Base-by-base conservation (phyloP, 2,113 vertebrate species). In the Corvus moneduloides region DNA sequence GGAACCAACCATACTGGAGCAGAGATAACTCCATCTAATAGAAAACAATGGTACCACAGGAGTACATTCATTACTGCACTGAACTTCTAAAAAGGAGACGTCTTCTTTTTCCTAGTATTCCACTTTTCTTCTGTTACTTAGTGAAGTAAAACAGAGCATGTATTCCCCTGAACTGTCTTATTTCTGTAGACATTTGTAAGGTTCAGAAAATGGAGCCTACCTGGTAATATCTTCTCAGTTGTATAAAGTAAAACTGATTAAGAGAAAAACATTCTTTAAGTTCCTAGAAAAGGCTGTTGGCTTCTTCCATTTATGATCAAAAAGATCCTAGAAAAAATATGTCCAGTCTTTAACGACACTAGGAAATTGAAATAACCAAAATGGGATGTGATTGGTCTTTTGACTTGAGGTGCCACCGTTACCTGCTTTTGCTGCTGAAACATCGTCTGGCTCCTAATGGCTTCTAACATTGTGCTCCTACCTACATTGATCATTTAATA, bases 301-400 rank as follows among this genome's bases (percentile, higher is more conserved):
- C 75, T 94, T 93, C 93, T 92, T 91, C 88, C 72, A 92, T 87
- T 92, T 64, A 89, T 93, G 91, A 96, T 96, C 72, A 94, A 93
- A 89, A 92, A 71, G 41, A 78, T 73, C 80, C 49, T 74, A 91
- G 83, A 75, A 89, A 90, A 95, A 91, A 62, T 35, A 85, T 16
- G 68, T 92, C 63, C 87, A 79, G 67, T 87, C 68, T 95, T 94
- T 93, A 94, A 86, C 4, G 0, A 94, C 74, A 77, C 63, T 61
- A 93, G 69, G 78, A 96, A 96, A 96, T 80, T 79, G 90, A 94
- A 92, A 93, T 97, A 90, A 95, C 94, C 93, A 95, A 96, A 96
- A 79, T 75, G 93, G 80, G 74, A 89, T 75, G 32, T 56, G 89
- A 93, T 90, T 90, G 91, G 94, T 93, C 92, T 97, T 94, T 93